Percentiles rank a stretch among this genome's conserved stretches.
phyloP scores from a whole-genome alignment of 1,140 invertebrate species.

The Drosophila tropicalis region DNA sequence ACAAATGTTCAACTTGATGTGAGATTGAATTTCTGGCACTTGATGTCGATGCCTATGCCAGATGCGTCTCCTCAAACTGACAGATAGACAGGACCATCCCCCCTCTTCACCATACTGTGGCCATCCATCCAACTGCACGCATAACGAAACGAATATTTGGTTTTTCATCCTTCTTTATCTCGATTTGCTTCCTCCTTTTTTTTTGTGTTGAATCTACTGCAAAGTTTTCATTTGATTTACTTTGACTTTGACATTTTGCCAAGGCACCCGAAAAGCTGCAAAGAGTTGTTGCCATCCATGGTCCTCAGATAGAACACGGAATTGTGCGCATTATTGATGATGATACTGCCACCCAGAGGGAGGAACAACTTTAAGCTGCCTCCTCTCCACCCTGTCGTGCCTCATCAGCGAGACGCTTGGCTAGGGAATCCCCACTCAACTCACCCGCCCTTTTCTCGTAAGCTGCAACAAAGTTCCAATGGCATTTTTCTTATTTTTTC shows the following conservation, averaged over 20 bases:
- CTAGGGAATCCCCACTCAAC: not conserved
- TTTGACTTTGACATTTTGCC: constrained; percentile 53
- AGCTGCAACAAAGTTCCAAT: constrained; percentile 43
- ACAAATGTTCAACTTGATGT: constrained; percentile 59
- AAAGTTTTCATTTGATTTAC: constrained; percentile 57
- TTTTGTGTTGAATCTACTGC: constrained; percentile 19
- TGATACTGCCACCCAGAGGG: constrained; percentile 45
- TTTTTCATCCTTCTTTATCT: constrained; percentile 17
- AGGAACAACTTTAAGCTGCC: constrained; percentile 38
- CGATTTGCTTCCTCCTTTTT: not conserved
- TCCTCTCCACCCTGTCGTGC: not conserved
- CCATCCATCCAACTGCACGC: constrained; percentile 27
- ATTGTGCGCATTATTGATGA: constrained; percentile 66
- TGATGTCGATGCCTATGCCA: constrained; percentile 44
- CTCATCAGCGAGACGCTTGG: constrained; percentile 27
- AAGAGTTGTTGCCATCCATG: constrained; percentile 28
- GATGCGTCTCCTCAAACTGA: constrained; percentile 41
- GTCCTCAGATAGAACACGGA: constrained; percentile 24
- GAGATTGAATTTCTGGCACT: constrained; percentile 76
- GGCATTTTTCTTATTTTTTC: constrained; percentile 31
- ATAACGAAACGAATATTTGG: constrained; percentile 26
- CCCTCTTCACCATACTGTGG: not conserved
- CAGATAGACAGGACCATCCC: constrained; percentile 17
- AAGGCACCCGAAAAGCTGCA: constrained; percentile 36
- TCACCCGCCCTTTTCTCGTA: not conserved